Evolutionary conservation across 1,140 invertebrate genomes (phyloP), one percentile per base, ranked within the genome.

Genomic region (Coenobita brevimanus): DNA sequence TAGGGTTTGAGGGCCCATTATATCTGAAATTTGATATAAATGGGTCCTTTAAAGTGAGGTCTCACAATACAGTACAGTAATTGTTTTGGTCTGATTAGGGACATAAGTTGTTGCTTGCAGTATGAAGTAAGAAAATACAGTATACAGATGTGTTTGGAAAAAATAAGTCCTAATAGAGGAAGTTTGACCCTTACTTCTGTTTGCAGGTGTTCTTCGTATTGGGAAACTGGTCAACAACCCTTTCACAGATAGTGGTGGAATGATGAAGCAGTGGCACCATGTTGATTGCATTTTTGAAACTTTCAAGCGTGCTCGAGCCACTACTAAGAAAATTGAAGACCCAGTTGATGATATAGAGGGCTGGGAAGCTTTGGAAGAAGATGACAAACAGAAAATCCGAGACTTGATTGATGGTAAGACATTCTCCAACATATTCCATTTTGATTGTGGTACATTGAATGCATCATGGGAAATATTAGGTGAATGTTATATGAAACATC

Each of bases 221-320:
- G 94, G 92, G 0, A 94, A 97, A 93, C 91, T 97, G 33, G 94
- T 95, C 3, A 91, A 95, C 0, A 97, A 96, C 93, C 96, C 96
- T 1, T 98, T 97, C 92, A 94, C 94, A 24, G 93, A 94, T 69
- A 92, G 92, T 46, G 95, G 95, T n/a, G 96, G 95, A 8, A 95
- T 95, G 90, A 97, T 97, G 96, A 98, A 97, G 92, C 94, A 94
- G 80, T 98, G 96, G 96, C 94, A 96, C 92, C 97, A 98, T 92
- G 92, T 96, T 0, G 92, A 93, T 69, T 98, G 97, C 91, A 92
- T 98, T 0, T 97, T 97, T 93, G 96, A 96, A 84, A 94, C 94
- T 0, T 96, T 98, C 89, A 92, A 95, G 30, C 95, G 95, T 91
- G 97, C 97, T 90, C 92, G 96, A 82, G 95, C 96, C 0, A 95